Evolutionary conservation across 2,888 invertebrate species (phyloP).

Genomic region (Rhagium mordax): DNA sequence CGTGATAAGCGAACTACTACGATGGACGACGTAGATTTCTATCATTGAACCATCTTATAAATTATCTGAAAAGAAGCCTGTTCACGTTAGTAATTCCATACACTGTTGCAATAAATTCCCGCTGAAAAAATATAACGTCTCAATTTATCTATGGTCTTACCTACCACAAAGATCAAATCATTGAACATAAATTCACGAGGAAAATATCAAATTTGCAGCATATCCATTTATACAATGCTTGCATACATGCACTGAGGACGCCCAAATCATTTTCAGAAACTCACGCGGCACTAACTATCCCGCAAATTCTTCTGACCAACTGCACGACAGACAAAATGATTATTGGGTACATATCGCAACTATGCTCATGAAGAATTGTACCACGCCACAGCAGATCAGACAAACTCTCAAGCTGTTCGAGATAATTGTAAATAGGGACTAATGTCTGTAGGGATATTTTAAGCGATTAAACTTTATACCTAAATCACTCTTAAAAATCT

Average conservation of each 20-base stretch:
- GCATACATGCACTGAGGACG: slow-evolving; percentile 54
- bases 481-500: too few species aligned
- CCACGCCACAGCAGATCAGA: slow-evolving; percentile 41
- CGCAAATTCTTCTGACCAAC: slow-evolving; percentile 50
- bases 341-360: slow-evolving; percentile 66
- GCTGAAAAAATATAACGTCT: slow-evolving; percentile 61
- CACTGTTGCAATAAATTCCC: slow-evolving; percentile 46
- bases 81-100: slow-evolving; percentile 21
- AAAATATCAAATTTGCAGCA: slow-evolving; percentile 64
- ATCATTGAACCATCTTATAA: too few species aligned
- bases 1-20: too few species aligned
- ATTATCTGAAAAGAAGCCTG: background rate
- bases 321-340: slow-evolving; percentile 66
- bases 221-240: slow-evolving; percentile 58
- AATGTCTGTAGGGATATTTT: too few species aligned
- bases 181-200: slow-evolving; percentile 62
- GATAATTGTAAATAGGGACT: background rate
- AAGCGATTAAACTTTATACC: too few species aligned
- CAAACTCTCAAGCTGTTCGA: slow-evolving; percentile 3
- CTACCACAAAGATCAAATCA: slow-evolving; percentile 62
- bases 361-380: slow-evolving; percentile 55
- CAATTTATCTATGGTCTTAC: slow-evolving; percentile 64
- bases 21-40: too few species aligned
- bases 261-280: slow-evolving; percentile 39
- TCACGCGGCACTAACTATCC: slow-evolving; percentile 17